phyloP scores from a whole-genome alignment of 2,888 invertebrate genomes.

The Trissoscelio sp. region DNA sequence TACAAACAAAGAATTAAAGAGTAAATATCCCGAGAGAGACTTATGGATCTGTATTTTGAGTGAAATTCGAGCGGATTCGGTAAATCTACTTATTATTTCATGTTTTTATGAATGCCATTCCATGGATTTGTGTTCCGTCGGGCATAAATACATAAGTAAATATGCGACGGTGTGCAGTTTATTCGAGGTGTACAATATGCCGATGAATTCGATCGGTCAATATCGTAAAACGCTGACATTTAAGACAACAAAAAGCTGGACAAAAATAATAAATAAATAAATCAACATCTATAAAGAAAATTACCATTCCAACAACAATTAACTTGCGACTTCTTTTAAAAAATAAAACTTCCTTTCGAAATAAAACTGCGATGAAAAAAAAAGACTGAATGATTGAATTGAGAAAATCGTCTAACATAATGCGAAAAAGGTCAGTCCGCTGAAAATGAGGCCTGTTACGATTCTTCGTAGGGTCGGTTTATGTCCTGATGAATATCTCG shows the following conservation, averaged over 20 bases:
- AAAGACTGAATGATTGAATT: too few species aligned
- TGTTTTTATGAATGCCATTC: slow-evolving; percentile 32
- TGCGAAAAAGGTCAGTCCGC: neutral
- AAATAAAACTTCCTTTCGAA: too few species aligned
- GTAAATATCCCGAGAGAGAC: slow-evolving; percentile 1
- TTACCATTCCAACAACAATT: too few species aligned
- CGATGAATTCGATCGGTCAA: slow-evolving; percentile 22
- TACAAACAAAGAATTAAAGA: neutral
- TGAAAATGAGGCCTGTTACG: neutral
- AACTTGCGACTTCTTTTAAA: too few species aligned
- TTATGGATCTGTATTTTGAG: neutral
- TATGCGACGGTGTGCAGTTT: slow-evolving; percentile 15
- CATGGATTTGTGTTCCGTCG: slow-evolving; percentile 10
- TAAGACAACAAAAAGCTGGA: neutral
- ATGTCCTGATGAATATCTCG: slow-evolving; percentile 5
- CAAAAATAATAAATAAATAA: neutral
- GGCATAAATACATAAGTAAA: slow-evolving; percentile 43
- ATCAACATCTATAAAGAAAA: neutral
- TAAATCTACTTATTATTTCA: slow-evolving; percentile 30
- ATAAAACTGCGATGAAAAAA: too few species aligned
- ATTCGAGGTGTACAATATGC: slow-evolving; percentile 13
- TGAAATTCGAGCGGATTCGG: slow-evolving; percentile 4
- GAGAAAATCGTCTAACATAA: too few species aligned
- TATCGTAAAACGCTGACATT: slow-evolving; percentile 24
- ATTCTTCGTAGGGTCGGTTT: neutral